Base-by-base conservation (phyloP, 2,113 vertebrate genomes). In the Scolopax mira region DNA sequence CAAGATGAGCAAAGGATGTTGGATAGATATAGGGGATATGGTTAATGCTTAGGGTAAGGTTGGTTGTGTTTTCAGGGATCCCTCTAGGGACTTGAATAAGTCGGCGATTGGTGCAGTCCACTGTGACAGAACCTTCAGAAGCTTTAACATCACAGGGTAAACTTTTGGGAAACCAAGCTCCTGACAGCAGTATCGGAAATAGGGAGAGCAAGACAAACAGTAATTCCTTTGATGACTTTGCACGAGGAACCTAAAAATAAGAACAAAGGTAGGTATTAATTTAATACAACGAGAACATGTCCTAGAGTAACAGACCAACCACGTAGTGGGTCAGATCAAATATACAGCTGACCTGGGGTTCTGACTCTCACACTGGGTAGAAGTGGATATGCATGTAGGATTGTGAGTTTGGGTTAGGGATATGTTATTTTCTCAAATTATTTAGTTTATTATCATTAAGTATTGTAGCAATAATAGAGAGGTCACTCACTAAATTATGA, bases 11-110 rank as follows among this genome's bases (percentile, higher is more conserved):
- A 79, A 99, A 99, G 13, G 99, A 98, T 37, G 93, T 97, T 71
- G 96, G 95, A 54, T 97, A 97, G 77, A 99, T 98, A 6, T 66
- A 60, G 5, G 97, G 97, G 66, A 99, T 99, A 42, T 98, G 98
- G 94, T 99, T 99, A 95, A 99, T 99, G 86, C 98, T 99, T 69
- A 99, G 98, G 4, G 98, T 99, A 81, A 99, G 97, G 94, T 99
- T 99, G 89, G 99, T 99, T 21, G 98, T 93, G 0, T 99, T 98
- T 78, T 31, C 30, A 21, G 99, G 99, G 91, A 99, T 99, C 62
- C 98, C 98, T 19, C 3, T 48, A 12, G 99, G 99, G 25, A 99
- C 86, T 30, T 97, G 72, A 0, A 28, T 97, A 78, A 99, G 98
- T 35, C 73, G 96, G 51, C 98, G 98, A n/a, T 98, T 97, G 0